Percentiles rank a stretch among this genome's conserved stretches.
Evolutionary conservation across 1,140 invertebrate genomes (phyloP).

Genomic region (Calliphora vicina): DNA sequence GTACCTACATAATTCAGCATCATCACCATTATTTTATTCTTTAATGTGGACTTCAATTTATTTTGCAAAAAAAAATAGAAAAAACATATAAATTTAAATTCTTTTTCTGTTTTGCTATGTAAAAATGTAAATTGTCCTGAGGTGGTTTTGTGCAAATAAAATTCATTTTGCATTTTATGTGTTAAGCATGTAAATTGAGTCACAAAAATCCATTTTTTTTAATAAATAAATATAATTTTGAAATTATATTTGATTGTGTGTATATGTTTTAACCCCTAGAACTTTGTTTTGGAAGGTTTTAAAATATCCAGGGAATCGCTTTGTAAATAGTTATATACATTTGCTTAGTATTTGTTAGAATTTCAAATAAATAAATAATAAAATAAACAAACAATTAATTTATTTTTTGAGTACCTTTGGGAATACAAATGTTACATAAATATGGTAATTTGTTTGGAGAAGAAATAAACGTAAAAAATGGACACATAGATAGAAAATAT

Average conservation of each 20-base stretch:
- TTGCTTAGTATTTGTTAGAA: too few relatives aligned
- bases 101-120: neutral
- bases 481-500: too few relatives aligned
- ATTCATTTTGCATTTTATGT: slow-evolving; percentile 8
- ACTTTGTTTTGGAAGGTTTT: too few relatives aligned
- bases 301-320: too few relatives aligned
- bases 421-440: too few relatives aligned
- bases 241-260: neutral
- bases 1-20: neutral
- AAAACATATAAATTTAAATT: neutral
- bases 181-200: neutral
- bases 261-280: too few relatives aligned
- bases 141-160: neutral
- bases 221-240: neutral
- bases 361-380: too few relatives aligned
- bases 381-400: too few relatives aligned
- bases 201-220: neutral
- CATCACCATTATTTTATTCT: neutral
- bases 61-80: neutral
- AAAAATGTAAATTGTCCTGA: neutral
- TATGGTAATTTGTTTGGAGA: too few relatives aligned
- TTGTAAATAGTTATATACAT: too few relatives aligned
- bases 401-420: too few relatives aligned
- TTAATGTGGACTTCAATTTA: slow-evolving; percentile 1
- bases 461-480: too few relatives aligned